Base-by-base conservation (phyloP, 2,888 invertebrate genomes). In the Cloeon dipterum region DNA sequence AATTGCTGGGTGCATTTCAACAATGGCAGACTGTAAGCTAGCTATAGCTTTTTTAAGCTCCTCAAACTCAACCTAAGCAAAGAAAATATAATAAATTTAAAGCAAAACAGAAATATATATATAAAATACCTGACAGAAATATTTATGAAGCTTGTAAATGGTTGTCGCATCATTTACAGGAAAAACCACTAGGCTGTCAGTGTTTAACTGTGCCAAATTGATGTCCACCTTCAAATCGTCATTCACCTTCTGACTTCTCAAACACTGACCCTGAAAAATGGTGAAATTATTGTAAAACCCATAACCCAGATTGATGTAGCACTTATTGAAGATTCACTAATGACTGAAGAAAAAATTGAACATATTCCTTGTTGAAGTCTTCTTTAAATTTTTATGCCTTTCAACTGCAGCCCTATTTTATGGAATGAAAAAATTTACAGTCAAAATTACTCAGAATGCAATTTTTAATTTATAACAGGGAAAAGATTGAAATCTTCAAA, bases 101-200 rank as follows among this genome's bases (percentile, higher is more conserved):
- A 18, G 20, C 21, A 20, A 5, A 2, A 21, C 26, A 42, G 13
- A 20, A 21, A 25, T 40, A 39, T 36, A 38, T 5, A 3, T 26
- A 10, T 8, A 20, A 50, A 54, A 56, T 54, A 76, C 74, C 58
- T 70, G 62, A 7, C 75, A 65, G 47, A 73, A 71, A 52, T 72
- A 72, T 2, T 74, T 69, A 53, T 83, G 81, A 39, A 82, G 60
- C 42, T 68, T 64, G 54, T 74, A 74, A 49, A 74, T 66, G 45
- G 67, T 62, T 33, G 61, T 59, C n/a, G 67, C 62, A 43, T 66
- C 61, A 32, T 61, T 52, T 26, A 79, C 59, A 0, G 79, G 76
- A 54, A 66, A 66, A 35, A 75, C 63, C 2, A 74, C 68, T 26
- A 75, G 62, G 2, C 71, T 68, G 39, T 61, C 56, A 32, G 52